Base-by-base conservation (phyloP, 2,888 invertebrate genomes). In the Allygus modestus region DNA sequence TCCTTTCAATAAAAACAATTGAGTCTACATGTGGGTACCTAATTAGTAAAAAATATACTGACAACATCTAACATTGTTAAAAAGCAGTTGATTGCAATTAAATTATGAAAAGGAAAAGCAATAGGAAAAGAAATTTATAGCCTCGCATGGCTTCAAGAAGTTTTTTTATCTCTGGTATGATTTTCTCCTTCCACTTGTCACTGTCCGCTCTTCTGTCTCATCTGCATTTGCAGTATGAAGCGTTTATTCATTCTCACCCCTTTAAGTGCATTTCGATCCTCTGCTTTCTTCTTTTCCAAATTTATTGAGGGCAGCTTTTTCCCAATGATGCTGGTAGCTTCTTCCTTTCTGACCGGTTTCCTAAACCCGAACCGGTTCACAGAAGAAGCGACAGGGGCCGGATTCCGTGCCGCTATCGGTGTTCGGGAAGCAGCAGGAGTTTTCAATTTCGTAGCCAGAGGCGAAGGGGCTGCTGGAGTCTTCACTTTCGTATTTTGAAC, bases 361-460 rank as follows among this genome's bases (percentile, higher is more conserved):
- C 65, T 65, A n/a, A 65, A 65, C 4, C 65, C 65, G 17, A 65
- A 65, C 20, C 65, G 65, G 65, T 65, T 65, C 1, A 65, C 65
- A 2, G 65, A 65, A 1, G 65, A 65, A 31, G 65, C 65, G 4
- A 23, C 54, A 20, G 54, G 23, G 23, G 5, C 54, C 1, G 20
- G 20, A 20, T 54, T 54, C 11, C 54, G 23, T 5, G 54, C 20
- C 4, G 54, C 20, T 17, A n/a, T 2, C 7, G 65, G 65, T 65
- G 65, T 65, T 0, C 31, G 65, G 11, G 65, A 28, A 1, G 28
- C 20, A 7, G 28, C 12, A 12, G 58, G 58, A 58, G 58, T 58
- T 23, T 15, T 58, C 58, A 58, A 58, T 58, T 58, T 58, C 12
- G 51, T n/a, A 11, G 51, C 51, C 15, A 51, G 17, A 15, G 51